phyloP scores from a whole-genome alignment of 2,888 invertebrate genomes.

The Corbicula japonica region DNA sequence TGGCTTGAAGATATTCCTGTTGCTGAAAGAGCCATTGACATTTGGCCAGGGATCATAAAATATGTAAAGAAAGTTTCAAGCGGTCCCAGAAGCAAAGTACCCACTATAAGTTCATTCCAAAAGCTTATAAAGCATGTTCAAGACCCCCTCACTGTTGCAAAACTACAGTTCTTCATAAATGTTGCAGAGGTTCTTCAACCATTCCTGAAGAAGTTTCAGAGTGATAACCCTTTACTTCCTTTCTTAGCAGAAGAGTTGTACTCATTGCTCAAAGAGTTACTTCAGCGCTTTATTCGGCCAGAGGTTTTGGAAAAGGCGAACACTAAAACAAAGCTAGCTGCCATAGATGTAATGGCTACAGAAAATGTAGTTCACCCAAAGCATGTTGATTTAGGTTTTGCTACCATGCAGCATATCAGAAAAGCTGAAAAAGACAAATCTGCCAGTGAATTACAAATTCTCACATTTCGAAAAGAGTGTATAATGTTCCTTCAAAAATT shows the following conservation, averaged over 20 bases:
- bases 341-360: constrained; percentile 26
- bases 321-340: constrained; percentile 20
- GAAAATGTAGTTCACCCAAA: constrained; percentile 34
- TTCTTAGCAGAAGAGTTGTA: constrained; percentile 28
- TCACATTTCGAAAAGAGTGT: constrained; percentile 24
- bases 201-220: constrained; percentile 26
- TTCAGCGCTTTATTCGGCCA: constrained; percentile 16
- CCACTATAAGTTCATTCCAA: constrained; percentile 23
- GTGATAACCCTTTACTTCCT: constrained; percentile 32
- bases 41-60: constrained; percentile 37
- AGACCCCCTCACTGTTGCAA: constrained; percentile 27
- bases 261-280: constrained; percentile 21
- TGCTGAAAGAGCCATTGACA: constrained; percentile 41
- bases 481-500: constrained; percentile 23
- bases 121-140: constrained; percentile 17
- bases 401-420: constrained; percentile 14
- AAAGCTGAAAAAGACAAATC: constrained; percentile 16
- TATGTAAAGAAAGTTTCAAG: constrained; percentile 29
- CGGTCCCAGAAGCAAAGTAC: constrained; percentile 33
- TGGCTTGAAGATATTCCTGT: constrained; percentile 58
- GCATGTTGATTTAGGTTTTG: constrained; percentile 28
- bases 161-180: constrained; percentile 29
- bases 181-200: constrained; percentile 18
- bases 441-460: constrained; percentile 29
- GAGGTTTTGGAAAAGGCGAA: constrained; percentile 20